Base-by-base conservation (phyloP, 2,888 invertebrate species). In the Andrena bicolor region DNA sequence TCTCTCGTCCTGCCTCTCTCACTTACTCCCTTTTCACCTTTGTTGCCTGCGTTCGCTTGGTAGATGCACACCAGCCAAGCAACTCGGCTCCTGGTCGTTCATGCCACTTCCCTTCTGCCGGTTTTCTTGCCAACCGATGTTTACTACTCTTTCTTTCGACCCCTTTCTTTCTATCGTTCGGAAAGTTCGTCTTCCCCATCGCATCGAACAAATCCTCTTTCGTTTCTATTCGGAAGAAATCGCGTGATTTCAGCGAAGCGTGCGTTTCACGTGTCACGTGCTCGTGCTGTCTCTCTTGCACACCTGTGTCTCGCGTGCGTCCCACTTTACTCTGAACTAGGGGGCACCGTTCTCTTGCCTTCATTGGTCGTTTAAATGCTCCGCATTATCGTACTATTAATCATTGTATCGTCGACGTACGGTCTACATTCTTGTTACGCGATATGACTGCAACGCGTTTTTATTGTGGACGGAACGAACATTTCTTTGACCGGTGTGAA, bases 201-300 rank as follows among this genome's bases (percentile, higher is more conserved):
- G 0, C 13, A 35, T 60, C 13, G 30, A 61, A 51, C 6, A 35
- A 10, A 6, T 61, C n/a, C 41, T 49, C 41, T 8, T 6, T n/a
- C 10, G 35, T 35, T 56, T 56, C 58, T 49, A 48, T 28, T 2
- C 13, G 23, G n/a, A 64, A 64, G 71, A 71, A 69, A 66, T 78
- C 73, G 73, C 70, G 76, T 72, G 74, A 73, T 56, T 78, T 35
- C 53, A 23, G 20, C 56, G 66, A 68, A 73, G 68, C 74, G 78
- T 76, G 75, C 72, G 71, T 86, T 80, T 84, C 72, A 72, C 76
- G 60, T 74, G 88, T 83, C 90, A 86, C 88, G 88, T 89, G 89
- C 81, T 85, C 49, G n/a, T 51, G 63, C 70, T 53, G 49, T 79
- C 80, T 80, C 68, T 69, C 71, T 82, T 70, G 61, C 79, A 66